Conservation (phyloP, 1,140 invertebrate genomes). For the Trichonephila clavata region DNA sequence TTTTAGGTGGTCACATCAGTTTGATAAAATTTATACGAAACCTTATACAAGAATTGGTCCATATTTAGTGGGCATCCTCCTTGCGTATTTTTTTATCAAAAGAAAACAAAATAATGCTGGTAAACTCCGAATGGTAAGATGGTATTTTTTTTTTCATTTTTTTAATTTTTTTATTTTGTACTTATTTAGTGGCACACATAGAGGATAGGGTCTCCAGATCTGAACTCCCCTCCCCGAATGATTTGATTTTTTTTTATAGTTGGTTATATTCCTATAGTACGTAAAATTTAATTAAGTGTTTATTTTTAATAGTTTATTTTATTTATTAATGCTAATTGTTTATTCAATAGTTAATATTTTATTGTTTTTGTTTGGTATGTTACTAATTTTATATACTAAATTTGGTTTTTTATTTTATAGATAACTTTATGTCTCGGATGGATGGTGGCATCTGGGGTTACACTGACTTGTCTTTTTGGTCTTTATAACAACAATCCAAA, state of each 20-base stretch:
- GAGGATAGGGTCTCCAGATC: no score
- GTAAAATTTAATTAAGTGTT: no score
- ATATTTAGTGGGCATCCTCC: constrained; percentile 17
- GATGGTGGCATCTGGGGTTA: not conserved
- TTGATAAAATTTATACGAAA: not conserved
- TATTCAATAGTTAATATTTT: no score
- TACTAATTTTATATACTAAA: not conserved
- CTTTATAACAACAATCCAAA: not conserved
- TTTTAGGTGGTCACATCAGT: not conserved
- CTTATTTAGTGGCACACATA: no score
- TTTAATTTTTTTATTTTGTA: not conserved
- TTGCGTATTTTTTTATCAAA: constrained; percentile 16
- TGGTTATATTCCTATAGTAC: no score
- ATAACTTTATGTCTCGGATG: constrained; percentile 14
- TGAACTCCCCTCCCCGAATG: no score
- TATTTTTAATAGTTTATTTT: no score
- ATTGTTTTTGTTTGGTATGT: no score
- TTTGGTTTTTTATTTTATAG: not conserved
- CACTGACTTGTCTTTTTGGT: not conserved
- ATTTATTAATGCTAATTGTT: no score
- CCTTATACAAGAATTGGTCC: constrained; percentile 37
- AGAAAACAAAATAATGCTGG: constrained; percentile 1
- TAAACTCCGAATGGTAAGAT: not conserved
- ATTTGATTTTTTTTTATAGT: no score
- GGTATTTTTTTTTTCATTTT: not conserved